Conservation (phyloP, 2,888 invertebrate species). For the Lutraria lutraria region DNA sequence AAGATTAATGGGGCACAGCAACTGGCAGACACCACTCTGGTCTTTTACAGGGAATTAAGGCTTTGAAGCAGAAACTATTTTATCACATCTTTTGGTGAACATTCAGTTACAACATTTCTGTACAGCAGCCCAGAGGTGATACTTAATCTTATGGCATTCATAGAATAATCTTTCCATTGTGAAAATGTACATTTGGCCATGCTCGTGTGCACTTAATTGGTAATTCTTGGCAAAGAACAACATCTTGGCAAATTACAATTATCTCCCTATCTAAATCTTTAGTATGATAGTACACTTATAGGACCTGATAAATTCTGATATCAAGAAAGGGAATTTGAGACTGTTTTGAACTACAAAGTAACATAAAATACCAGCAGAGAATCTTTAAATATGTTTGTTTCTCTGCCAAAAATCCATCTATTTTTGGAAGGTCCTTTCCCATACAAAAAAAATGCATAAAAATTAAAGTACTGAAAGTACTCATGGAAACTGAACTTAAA, state of each 20-base stretch:
- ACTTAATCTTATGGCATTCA: too few species aligned
- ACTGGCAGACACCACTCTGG: constrained; percentile 5
- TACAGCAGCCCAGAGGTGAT: too few species aligned
- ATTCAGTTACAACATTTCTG: too few species aligned
- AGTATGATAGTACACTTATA: not conserved
- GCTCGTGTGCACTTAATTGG: constrained; percentile 21
- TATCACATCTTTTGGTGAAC: too few species aligned
- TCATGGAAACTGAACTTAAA: too few species aligned
- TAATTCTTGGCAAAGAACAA: constrained; percentile 1
- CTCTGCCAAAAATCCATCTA: too few species aligned
- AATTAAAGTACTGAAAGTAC: too few species aligned
- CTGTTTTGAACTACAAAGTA: constrained; percentile 10
- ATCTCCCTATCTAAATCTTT: not conserved
- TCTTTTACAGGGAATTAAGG: not conserved
- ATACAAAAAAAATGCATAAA: too few species aligned
- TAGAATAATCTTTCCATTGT: too few species aligned
- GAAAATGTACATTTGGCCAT: constrained; percentile 5
- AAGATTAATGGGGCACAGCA: constrained; percentile 17
- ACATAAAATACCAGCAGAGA: not conserved
- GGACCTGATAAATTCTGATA: not conserved
- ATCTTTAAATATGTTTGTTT: not conserved
- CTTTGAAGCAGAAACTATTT: too few species aligned
- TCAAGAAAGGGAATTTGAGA: not conserved
- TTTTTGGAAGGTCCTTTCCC: too few species aligned
- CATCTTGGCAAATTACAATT: not conserved